These are phyloP conservation scores for Pemphigus obesinymphae DNA, from an alignment of 1,140 invertebrate genomes.

Conservation along the genomic window DNA sequence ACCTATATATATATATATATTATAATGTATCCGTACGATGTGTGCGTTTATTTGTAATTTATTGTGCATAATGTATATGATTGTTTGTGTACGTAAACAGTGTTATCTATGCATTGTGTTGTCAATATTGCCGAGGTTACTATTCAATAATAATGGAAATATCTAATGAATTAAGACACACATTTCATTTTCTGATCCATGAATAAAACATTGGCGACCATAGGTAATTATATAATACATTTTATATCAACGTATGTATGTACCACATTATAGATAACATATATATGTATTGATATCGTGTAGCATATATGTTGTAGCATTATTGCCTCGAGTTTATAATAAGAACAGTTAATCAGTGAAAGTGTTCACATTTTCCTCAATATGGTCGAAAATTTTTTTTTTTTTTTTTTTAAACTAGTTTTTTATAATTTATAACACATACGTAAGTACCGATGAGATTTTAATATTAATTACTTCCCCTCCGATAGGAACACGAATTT, in stretches of 20 bases:
- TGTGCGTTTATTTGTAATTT: not conserved
- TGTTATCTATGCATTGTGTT: not conserved
- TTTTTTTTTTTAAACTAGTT: no score
- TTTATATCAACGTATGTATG: not conserved
- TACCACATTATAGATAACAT: no score
- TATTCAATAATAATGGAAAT: conserved; percentile 1
- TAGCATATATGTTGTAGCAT: no score
- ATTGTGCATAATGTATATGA: not conserved
- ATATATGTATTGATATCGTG: not conserved
- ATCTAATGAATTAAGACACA: not conserved
- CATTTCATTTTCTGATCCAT: no score
- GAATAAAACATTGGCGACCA: not conserved
- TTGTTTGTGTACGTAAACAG: not conserved
- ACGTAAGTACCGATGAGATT: not conserved
- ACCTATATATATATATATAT: not conserved
- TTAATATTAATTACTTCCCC: not conserved
- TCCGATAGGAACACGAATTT: not conserved
- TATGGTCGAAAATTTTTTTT: not conserved
- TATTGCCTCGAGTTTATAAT: no score
- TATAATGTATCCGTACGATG: not conserved
- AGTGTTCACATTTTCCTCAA: not conserved
- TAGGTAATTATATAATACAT: not conserved
- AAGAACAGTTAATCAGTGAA: not conserved
- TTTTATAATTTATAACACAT: not conserved
- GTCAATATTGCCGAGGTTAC: conserved; percentile 1